phyloP scores from a whole-genome alignment of 1,140 invertebrate species.

The Ladona fulva region DNA sequence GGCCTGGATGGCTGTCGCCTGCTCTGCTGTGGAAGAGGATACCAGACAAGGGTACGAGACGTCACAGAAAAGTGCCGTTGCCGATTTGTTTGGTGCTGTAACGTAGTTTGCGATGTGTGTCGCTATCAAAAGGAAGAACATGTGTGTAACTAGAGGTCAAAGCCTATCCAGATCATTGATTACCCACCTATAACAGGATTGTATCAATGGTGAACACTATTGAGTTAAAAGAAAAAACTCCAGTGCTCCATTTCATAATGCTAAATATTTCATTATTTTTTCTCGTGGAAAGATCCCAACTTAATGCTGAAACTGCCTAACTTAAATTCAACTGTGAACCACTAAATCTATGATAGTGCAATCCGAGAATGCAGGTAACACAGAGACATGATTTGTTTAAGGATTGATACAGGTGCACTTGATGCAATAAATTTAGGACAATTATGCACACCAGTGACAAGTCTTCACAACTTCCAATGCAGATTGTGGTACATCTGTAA shows the following conservation, averaged over 20 bases:
- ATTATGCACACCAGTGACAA: too few species aligned
- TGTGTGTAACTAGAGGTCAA: constrained; percentile 63
- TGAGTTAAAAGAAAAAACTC: background rate
- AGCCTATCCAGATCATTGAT: background rate
- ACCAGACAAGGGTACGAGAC: constrained; percentile 75
- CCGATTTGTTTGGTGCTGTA: constrained; percentile 88
- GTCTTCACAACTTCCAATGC: too few species aligned
- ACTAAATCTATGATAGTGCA: background rate
- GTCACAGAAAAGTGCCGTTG: constrained; percentile 87
- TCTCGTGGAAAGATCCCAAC: background rate
- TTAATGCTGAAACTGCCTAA: background rate
- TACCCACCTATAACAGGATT: background rate
- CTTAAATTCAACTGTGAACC: background rate
- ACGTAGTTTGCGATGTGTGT: constrained; percentile 79
- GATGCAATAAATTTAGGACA: too few species aligned
- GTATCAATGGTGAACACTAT: background rate
- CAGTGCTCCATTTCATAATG: too few species aligned
- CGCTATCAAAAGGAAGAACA: constrained; percentile 69
- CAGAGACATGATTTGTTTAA: too few species aligned
- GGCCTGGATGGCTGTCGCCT: constrained; percentile 72
- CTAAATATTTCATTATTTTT: background rate
- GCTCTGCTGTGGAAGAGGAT: constrained; percentile 86
- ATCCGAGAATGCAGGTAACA: too few species aligned
- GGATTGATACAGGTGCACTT: too few species aligned
- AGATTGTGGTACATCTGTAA: background rate